Base-by-base conservation (phyloP, 2,888 invertebrate species). In the Sinohyriopsis cumingii region DNA sequence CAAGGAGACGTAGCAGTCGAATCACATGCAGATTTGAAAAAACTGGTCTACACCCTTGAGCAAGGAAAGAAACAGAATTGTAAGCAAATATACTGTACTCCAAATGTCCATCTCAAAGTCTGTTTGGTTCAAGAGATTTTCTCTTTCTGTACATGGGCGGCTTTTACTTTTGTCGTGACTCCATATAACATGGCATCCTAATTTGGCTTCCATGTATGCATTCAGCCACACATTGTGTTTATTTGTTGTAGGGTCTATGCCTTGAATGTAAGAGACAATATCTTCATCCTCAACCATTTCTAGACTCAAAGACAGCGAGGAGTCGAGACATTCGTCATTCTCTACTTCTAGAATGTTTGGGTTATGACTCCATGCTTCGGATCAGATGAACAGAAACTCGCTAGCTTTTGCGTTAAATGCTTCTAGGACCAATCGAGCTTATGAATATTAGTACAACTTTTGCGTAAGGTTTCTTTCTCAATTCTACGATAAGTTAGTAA, bases 331-430 rank as follows among this genome's bases (percentile, higher is more conserved):
- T 12, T 62, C 62, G n/a, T 67, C 62, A 33, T 19, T 19, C 24
- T 71, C 67, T 20, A 55, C 63, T 20, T 59, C 12, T 18, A 78
- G 18, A 4, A 74, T 33, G 9, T 70, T 64, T 3, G n/a, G 22
- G 25, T 65, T 71, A 18, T 60, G 65, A 28, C 71, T 68, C 75
- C 73, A 78, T 20, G 76, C 65, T 55, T 75, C 75, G 1, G 80
- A 80, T 12, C 76, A 78, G 55, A 80, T 75, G 28, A 78, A 78
- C 15, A 80, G 22, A 33, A 78, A 80, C 19, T 78, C 73, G 5
- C 76, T 75, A 28, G 55, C 62, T 0, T 68, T 25, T 56, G 33
- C 24, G 7, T 61, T 55, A 1, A 78, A n/a, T 22, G 57, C 65
- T 9, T 25, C 1, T 22, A 75, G 61, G 0, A 75, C 56, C 5